Base-by-base conservation (phyloP, 2,797 vertebrate species). In the Myripristis jacobus region DNA sequence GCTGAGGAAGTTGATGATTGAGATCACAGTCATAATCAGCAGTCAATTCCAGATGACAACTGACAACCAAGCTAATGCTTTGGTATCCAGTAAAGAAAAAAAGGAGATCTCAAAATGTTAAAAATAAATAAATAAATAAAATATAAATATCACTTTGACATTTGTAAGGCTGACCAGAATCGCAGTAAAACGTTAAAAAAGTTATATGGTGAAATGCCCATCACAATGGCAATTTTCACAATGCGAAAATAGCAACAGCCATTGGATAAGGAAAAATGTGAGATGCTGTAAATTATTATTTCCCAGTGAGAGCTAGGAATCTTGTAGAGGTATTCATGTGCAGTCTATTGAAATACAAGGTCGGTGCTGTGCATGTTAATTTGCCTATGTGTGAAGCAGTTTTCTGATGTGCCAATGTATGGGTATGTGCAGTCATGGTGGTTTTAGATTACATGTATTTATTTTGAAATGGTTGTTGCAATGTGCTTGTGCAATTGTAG, bases 1-100 rank as follows among this genome's bases (percentile, higher is more conserved):
- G 85, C 84, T 88, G 91, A 80, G 82, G 80, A 80, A 77, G 88
- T 64, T 73, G 84, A 76, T 85, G 83, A 86, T 77, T 83, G 78
- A 73, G 75, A 47, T n/a, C 68, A 59, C 77, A 60, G 71, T 79
- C 73, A 61, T 62, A 73, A 78, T 3, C 21, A 34, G 74, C 63
- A 71, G 81, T 82, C 77, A 88, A 36, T 69, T 85, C 88, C 87
- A 87, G 84, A 52, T 52, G 79, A 82, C 75, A 12, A 53, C 51
- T 13, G 6, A 58, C 54, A 61, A 22, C 22, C 19, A 58, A 16
- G 67, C 62, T 66, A 61, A 43, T 47, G 59, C 60, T 46, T 34
- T 21, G 21, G 52, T 22, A 19, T 41, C 38, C 63, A 51, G 38
- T 6, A 9, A 53, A 8, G 50, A 34, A 46, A 13, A 13, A 44